A percentile compares a stretch with the other conserved stretches of the same genome.
Conservation (phyloP, 2,888 invertebrate genomes). For the Cinara cedri region DNA sequence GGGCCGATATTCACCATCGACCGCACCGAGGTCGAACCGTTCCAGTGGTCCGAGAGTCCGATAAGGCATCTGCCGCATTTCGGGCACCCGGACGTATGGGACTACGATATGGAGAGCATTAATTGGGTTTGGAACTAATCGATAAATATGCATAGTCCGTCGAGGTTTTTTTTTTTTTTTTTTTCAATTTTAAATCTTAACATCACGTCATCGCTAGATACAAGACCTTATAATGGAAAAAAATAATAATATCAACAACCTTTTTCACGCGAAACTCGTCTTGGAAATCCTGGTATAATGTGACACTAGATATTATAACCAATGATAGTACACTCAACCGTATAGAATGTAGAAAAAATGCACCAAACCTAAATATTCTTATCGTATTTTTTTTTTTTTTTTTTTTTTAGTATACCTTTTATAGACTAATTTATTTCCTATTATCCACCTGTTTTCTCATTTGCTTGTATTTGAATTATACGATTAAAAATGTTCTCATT, state of each 20-base stretch:
- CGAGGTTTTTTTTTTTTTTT: too few relatives aligned
- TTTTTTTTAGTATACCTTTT: conserved; percentile 18
- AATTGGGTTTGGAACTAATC: conserved; percentile 59
- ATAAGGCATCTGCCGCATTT: conserved; percentile 70
- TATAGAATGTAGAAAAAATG: too few relatives aligned
- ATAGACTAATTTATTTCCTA: conserved; percentile 29
- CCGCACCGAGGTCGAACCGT: conserved; percentile 64
- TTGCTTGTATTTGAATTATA: conserved; percentile 5
- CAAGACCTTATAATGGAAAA: too few relatives aligned
- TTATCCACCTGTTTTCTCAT: not conserved
- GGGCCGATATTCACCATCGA: conserved; percentile 61
- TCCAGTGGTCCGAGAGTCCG: conserved; percentile 76
- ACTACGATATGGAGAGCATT: conserved; percentile 68
- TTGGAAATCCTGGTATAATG: not conserved
- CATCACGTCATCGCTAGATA: too few relatives aligned
- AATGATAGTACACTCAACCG: too few relatives aligned
- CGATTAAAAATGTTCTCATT: conserved; percentile 31
- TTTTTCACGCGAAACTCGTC: not conserved
- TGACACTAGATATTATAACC: not conserved
- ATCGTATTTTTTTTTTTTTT: not conserved
- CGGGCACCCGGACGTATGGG: conserved; percentile 78
- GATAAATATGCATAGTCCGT: not conserved
- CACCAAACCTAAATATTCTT: not conserved
- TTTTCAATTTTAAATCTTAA: too few relatives aligned
- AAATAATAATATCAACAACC: not conserved